A percentile compares a stretch with the other conserved stretches of the same genome.
Evolutionary conservation across 2,797 vertebrate species (phyloP).

Genomic region (Hippocampus kuda): DNA sequence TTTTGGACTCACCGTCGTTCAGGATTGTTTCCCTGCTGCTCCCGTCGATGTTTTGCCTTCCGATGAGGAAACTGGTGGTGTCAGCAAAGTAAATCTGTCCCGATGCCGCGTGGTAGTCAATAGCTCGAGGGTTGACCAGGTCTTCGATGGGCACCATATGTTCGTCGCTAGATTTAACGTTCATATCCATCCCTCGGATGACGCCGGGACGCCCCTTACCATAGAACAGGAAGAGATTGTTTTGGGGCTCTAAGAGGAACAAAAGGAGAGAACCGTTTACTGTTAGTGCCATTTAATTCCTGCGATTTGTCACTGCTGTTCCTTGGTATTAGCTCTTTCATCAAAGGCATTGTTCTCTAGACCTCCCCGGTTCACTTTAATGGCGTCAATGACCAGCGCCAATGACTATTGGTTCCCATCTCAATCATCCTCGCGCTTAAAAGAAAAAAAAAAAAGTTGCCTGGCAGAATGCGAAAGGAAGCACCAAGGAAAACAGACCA

Average conservation of each 20-base stretch:
- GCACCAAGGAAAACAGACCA: conserved; percentile 45
- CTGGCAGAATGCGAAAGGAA: conserved; percentile 32
- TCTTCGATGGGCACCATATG: conserved; percentile 94
- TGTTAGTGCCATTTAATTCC: conserved; percentile 58
- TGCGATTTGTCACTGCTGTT: conserved; percentile 56
- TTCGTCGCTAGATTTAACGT: conserved; percentile 87
- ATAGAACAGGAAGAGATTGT: conserved; percentile 95
- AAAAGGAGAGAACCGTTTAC: conserved; percentile 38
- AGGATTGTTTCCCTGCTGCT: conserved; percentile 86
- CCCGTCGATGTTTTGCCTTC: conserved; percentile 90
- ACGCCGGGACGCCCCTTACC: conserved; percentile 95
- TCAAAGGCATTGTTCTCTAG: conserved; percentile 50
- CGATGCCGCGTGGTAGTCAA: conserved; percentile 88
- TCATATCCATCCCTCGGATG: conserved; percentile 89
- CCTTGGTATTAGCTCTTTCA: conserved; percentile 55
- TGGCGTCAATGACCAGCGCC: conserved; percentile 64
- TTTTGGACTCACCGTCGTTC: conserved; percentile 78
- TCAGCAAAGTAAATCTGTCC: conserved; percentile 96
- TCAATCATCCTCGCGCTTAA: conserved; percentile 45
- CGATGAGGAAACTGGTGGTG: conserved; percentile 96
- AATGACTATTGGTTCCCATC: conserved; percentile 48
- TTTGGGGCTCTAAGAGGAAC: conserved; percentile 81
- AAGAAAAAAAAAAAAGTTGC: conserved; percentile 19
- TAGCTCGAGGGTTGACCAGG: conserved; percentile 90
- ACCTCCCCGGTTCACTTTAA: conserved; percentile 57